Evolutionary conservation across 2,888 invertebrate species (phyloP).

Genomic region (Linhomoeus sp.): DNA sequence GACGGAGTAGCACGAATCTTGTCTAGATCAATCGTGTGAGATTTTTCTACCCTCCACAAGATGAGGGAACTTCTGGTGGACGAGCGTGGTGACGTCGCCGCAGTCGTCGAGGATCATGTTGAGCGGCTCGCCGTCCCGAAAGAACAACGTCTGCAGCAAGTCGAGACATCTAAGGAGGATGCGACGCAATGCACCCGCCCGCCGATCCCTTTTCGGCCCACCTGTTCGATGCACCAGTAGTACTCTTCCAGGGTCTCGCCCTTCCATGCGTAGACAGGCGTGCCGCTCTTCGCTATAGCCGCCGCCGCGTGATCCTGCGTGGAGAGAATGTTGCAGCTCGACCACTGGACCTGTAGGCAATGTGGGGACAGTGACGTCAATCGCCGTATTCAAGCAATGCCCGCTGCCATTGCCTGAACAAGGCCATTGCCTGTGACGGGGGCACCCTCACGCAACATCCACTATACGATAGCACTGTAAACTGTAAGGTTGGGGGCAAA

Average conservation of each 20-base stretch:
- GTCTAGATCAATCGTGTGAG: too few species aligned
- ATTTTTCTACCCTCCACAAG: constrained; percentile 42
- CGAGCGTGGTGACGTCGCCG: constrained; percentile 84
- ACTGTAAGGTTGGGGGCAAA: too few species aligned
- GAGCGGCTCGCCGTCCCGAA: constrained; percentile 59
- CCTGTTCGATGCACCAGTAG: constrained; percentile 91
- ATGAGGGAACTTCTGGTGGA: constrained; percentile 75
- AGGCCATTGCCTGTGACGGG: too few species aligned
- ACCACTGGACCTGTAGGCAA: constrained; percentile 98
- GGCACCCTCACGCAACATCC: too few species aligned
- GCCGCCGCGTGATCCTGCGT: constrained; percentile 98
- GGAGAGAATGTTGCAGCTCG: constrained; percentile 98
- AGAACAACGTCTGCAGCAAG: constrained; percentile 51
- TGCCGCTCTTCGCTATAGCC: constrained; percentile 77
- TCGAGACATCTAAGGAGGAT: too few species aligned
- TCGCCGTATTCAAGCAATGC: too few species aligned
- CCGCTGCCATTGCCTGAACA: too few species aligned
- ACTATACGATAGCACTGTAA: too few species aligned
- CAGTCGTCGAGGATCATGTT: constrained; percentile 98
- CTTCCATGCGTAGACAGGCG: constrained; percentile 98
- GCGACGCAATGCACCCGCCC: too few species aligned
- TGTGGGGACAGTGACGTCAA: too few species aligned
- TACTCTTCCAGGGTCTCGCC: constrained; percentile 99
- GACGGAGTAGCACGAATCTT: too few species aligned
- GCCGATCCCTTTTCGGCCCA: too few species aligned